Evolutionary conservation across 2,888 invertebrate species (phyloP).

Genomic region (Sipha maydis): DNA sequence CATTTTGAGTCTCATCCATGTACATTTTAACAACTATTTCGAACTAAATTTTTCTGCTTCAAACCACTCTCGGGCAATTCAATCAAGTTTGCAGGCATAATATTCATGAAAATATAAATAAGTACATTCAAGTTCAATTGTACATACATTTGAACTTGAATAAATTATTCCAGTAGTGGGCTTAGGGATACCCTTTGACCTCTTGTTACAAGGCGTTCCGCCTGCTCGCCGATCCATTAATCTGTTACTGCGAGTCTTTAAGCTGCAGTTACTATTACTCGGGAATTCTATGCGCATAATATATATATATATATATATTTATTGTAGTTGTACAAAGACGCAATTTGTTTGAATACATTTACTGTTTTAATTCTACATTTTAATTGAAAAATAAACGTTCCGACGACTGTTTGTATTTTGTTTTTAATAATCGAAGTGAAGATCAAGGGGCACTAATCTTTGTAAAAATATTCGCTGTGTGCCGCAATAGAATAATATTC

Average conservation of each 20-base stretch:
- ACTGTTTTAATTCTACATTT: conserved; percentile 15
- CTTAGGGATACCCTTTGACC: not conserved
- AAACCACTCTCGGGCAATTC: not conserved
- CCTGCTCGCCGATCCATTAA: conserved; percentile 52
- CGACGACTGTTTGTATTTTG: not conserved
- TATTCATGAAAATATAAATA: not conserved
- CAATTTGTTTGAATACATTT: conserved; percentile 24
- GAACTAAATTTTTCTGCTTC: not conserved
- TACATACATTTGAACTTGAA: not conserved
- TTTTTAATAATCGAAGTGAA: conserved; percentile 31
- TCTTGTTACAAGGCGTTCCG: conserved; percentile 26
- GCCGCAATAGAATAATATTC: not conserved
- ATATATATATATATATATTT: not conserved
- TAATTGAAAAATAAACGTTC: conserved; percentile 35
- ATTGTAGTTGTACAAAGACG: not conserved
- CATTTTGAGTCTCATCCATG: no score
- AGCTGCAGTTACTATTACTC: not conserved
- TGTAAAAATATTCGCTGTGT: not conserved
- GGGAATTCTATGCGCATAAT: not conserved
- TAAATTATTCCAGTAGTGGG: not conserved
- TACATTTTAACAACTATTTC: not conserved
- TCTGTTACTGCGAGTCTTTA: conserved; percentile 39
- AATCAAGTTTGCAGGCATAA: no score
- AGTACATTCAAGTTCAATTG: not conserved
- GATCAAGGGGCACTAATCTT: conserved; percentile 15